Conservation (phyloP, 2,113 vertebrate species). For the Numida meleagris region DNA sequence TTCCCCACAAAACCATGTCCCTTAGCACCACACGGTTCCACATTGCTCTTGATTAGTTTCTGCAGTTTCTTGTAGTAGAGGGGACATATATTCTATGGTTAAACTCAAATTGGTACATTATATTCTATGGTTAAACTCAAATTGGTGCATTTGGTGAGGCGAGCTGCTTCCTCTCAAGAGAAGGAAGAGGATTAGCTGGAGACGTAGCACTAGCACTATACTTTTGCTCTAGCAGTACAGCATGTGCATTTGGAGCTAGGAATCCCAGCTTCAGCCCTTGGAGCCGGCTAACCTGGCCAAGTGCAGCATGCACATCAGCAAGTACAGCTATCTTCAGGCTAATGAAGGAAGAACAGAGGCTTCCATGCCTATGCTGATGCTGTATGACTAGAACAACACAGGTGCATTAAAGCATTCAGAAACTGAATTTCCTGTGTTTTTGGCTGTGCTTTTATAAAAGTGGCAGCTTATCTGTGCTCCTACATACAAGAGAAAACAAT, state of each 20-base stretch:
- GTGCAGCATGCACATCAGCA: neutral
- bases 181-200: neutral
- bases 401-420: neutral
- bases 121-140: neutral
- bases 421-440: neutral
- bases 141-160: neutral
- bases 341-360: neutral
- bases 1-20: no score
- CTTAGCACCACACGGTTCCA: neutral
- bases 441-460: neutral
- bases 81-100: neutral
- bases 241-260: neutral
- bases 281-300: neutral
- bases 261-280: neutral
- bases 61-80: neutral
- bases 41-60: neutral
- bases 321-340: neutral
- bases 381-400: neutral
- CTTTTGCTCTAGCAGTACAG: neutral
- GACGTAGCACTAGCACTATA: neutral
- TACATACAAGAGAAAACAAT: conserved; percentile 30
- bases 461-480: neutral
- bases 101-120: neutral
- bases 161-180: neutral
- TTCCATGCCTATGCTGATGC: neutral